Percentiles rank a stretch among this genome's conserved stretches.
Evolutionary conservation across 2,888 invertebrate species (phyloP).

Genomic region (Temnothorax ravouxi): DNA sequence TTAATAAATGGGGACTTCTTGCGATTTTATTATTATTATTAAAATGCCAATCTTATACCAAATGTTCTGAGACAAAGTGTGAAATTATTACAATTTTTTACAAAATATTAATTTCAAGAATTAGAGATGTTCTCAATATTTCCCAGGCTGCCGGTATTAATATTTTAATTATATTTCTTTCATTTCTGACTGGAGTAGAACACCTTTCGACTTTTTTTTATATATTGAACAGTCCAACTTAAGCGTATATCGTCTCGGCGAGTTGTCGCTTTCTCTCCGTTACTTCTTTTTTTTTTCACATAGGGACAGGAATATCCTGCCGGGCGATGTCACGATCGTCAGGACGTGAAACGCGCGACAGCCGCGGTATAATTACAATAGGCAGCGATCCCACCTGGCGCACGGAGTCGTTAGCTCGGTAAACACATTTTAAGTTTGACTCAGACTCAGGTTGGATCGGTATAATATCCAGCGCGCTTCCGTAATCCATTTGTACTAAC

Average conservation of each 20-base stretch:
- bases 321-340: conserved; percentile 31
- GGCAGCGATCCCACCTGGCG: conserved; percentile 83
- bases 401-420: conserved; percentile 82
- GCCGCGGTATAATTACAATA: conserved; percentile 81
- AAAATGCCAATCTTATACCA: not conserved
- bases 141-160: not conserved
- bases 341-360: conserved; percentile 54
- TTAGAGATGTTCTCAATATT: not conserved
- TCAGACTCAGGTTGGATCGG: conserved; percentile 76
- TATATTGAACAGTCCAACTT: not conserved
- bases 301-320: conserved; percentile 24
- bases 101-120: not conserved
- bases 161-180: not conserved
- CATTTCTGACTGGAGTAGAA: not conserved
- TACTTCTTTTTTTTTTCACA: conserved; percentile 6
- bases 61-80: not conserved
- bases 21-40: not conserved
- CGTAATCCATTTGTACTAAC: conserved; percentile 79
- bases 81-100: not conserved
- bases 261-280: conserved; percentile 22
- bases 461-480: conserved; percentile 80
- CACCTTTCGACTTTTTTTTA: conserved; percentile 8
- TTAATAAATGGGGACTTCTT: not conserved
- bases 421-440: conserved; percentile 80
- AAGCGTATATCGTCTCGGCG: not conserved